phyloP scores from a whole-genome alignment of 2,113 vertebrate species.

The Nothobranchius kuhntae region DNA sequence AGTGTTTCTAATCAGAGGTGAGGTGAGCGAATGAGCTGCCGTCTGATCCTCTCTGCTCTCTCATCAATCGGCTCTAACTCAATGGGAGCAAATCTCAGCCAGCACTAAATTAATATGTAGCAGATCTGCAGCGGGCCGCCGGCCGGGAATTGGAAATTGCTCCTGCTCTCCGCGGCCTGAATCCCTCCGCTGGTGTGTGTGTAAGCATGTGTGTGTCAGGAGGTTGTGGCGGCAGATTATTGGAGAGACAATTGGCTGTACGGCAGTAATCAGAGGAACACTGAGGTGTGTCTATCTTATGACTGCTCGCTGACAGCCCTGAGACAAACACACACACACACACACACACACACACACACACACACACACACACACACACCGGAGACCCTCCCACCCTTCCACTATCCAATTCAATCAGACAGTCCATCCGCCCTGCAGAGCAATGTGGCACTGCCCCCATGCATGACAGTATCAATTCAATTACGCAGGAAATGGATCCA shows the following conservation, averaged over 20 bases:
- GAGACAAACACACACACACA: constrained; percentile 32
- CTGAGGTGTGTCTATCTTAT: constrained; percentile 84
- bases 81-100: constrained; percentile 90
- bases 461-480: constrained; percentile 98
- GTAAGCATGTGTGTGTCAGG: constrained; percentile 72
- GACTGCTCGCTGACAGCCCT: constrained; percentile 75
- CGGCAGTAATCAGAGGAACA: constrained; percentile 89
- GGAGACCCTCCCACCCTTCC: constrained; percentile 24
- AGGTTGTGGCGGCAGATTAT: constrained; percentile 79
- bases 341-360: constrained; percentile 32
- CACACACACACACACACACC: constrained; percentile 20
- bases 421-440: constrained; percentile 87
- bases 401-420: constrained; percentile 89
- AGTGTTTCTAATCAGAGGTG: constrained; percentile 99
- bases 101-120: constrained; percentile 98
- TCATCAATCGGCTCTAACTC: constrained; percentile 99
- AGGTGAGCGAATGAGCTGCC: constrained; percentile 97
- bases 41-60: constrained; percentile 96
- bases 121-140: constrained; percentile 88
- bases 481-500: constrained; percentile 92
- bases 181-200: constrained; percentile 48
- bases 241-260: constrained; percentile 85
- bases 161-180: constrained; percentile 71
- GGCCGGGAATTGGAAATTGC: constrained; percentile 86
- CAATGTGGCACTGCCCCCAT: constrained; percentile 87